Evolutionary conservation across 2,888 invertebrate species (phyloP).

Genomic region (Monoplex corrugatus): DNA sequence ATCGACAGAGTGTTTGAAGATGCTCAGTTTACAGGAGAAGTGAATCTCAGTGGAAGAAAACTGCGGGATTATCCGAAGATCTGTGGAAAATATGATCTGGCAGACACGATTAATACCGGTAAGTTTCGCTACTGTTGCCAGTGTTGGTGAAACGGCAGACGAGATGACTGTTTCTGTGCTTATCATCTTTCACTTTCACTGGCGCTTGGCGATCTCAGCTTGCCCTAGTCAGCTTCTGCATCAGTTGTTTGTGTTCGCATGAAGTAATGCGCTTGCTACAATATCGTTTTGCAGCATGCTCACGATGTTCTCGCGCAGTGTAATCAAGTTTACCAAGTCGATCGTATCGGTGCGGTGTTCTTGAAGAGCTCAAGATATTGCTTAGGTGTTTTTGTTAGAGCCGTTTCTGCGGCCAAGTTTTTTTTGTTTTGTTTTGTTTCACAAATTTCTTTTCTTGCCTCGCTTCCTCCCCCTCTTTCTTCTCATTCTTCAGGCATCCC

Average conservation of each 20-base stretch:
- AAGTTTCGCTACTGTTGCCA: slow-evolving; percentile 80
- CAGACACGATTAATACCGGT: slow-evolving; percentile 97
- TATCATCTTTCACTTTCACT: slow-evolving; percentile 29
- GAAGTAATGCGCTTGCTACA: background rate
- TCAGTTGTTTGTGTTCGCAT: background rate
- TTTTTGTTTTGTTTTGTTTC: too few species aligned
- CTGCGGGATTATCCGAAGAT: slow-evolving; percentile 95
- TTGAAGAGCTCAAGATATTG: too few species aligned
- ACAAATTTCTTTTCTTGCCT: too few species aligned
- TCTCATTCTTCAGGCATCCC: too few species aligned
- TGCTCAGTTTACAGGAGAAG: slow-evolving; percentile 94
- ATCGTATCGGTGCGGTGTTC: too few species aligned
- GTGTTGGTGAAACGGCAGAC: background rate
- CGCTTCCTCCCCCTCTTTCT: too few species aligned
- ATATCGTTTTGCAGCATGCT: background rate
- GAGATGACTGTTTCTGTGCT: background rate
- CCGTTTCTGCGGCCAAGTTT: too few species aligned
- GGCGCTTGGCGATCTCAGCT: background rate
- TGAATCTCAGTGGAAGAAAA: slow-evolving; percentile 94
- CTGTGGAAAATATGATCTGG: slow-evolving; percentile 89
- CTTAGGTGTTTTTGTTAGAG: too few species aligned
- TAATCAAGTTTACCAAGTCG: too few species aligned
- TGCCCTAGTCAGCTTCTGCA: background rate
- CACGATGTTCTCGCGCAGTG: background rate
- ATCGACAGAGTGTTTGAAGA: slow-evolving; percentile 96